Base-by-base conservation (phyloP, 1,140 invertebrate genomes). In the Nasonia longicornis region DNA sequence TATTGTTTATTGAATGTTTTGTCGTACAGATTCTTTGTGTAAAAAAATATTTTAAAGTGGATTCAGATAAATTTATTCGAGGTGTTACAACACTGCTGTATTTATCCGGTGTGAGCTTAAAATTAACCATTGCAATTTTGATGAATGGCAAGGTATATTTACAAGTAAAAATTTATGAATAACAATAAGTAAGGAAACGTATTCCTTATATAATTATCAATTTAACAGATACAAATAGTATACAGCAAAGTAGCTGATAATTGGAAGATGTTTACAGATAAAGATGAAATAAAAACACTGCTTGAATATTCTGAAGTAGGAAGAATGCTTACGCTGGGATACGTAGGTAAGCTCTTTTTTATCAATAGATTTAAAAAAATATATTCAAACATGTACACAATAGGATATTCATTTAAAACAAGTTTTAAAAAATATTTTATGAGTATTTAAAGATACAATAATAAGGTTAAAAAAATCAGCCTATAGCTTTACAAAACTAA, bases 211-310 rank as follows among this genome's bases (percentile, higher is more conserved):
- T 26, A 26, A 26, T 26, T 26, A 26, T 73, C 8, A n/a, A 45
- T 31, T 14, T 4, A 16, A 52, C 35, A 74, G 72, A 74, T 42
- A 12, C n/a, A 29, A 12, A 48, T 2, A 26, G 38, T 74, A 31
- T 74, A 74, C 22, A 31, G 22, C 2, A 74, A 74, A 45, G n/a
- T 52, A n/a, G 42, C 31, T 26, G n/a, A 74, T 4, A 74, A 74
- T 31, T 74, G 72, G 72, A 74, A 74, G 10, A 48, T 74, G 72
- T 48, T 74, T 22, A 29, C 42, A 22, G 31, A 74, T 31, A 20
- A 74, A n/a, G 26, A 52, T 45, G 72, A 74, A 52, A 48, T 26
- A 26, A 22, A 58, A 4, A 58, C 12, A 26, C n/a, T 74, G 1
- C 3, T 31, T 12, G 16, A 74, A 52, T 31, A 1, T 52, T 52